A percentile compares a stretch with the other conserved stretches of the same genome.
Conservation (phyloP, 2,888 invertebrate genomes). For the Trichogramma dendrolimi region DNA sequence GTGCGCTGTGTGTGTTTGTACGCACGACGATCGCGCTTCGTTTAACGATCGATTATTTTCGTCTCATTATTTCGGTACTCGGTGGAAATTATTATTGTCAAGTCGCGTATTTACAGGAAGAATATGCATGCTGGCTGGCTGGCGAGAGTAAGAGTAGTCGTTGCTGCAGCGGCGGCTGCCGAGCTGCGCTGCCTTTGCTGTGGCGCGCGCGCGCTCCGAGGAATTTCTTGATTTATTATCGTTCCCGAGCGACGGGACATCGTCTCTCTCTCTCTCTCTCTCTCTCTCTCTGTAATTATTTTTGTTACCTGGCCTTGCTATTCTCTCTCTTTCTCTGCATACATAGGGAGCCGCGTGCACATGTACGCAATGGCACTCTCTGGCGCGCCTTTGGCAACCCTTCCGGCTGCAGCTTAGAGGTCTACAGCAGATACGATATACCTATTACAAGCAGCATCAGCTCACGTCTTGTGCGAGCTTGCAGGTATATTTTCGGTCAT, state of each 20-base stretch:
- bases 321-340: slow-evolving; percentile 29
- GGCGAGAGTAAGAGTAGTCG: background rate
- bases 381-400: slow-evolving; percentile 31
- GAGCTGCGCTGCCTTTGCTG: slow-evolving; percentile 15
- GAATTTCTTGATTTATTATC: slow-evolving; percentile 47
- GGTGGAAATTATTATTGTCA: too few species aligned
- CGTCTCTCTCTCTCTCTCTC: background rate
- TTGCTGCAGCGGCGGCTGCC: background rate
- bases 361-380: background rate
- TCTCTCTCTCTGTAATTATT: slow-evolving; percentile 48
- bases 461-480: too few species aligned
- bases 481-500: slow-evolving; percentile 23
- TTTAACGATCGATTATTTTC: too few species aligned
- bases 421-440: too few species aligned
- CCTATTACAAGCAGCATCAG: too few species aligned
- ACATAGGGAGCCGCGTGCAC: background rate
- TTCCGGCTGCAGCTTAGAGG: slow-evolving; percentile 43
- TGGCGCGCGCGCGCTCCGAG: slow-evolving; percentile 28
- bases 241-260: slow-evolving; percentile 41
- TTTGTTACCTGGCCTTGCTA: slow-evolving; percentile 43
- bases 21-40: too few species aligned
- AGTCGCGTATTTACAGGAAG: too few species aligned
- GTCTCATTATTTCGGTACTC: too few species aligned
- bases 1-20: too few species aligned
- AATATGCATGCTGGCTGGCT: too few species aligned